Evolutionary conservation across 2,113 vertebrate genomes (phyloP), one percentile per base, ranked within the genome.

Genomic region (Andinoacara biseriatus): DNA sequence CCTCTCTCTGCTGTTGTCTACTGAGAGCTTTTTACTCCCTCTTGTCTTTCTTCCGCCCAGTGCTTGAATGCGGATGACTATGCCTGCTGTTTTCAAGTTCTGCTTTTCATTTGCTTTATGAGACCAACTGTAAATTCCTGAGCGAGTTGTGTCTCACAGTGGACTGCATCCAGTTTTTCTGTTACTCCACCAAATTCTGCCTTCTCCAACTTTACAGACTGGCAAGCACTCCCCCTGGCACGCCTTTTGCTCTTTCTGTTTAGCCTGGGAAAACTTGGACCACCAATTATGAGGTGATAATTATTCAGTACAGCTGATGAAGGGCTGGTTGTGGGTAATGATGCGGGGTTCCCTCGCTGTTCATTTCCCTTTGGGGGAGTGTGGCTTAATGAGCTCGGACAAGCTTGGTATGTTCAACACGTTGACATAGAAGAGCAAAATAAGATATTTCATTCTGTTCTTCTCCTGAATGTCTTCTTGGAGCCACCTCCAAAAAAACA

Each of bases 91-190:
- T 91, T 90, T 76, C 67, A 76, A 90, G 76, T 76, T 89, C 89
- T 92, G 88, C 88, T 90, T 93, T 92, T 93, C 87, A 89, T 93
- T 90, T 90, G 88, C 87, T 95, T 94, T 91, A 90, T 91, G 87
- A 93, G 89, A 91, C 89, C 79, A 84, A 92, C 89, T 94, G 86
- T 91, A 93, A 93, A 93, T 93, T 94, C 93, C 91, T 90, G 79
- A 86, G 80, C 43, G 82, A 22, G 77, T 87, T 86, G 80, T 90
- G 89, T 92, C 90, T 92, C 91, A 83, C 86, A 58, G 80, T 74
- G 75, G 84, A 84, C 58, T 56, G 24, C 8, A n/a, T 87, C 87
- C 85, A 88, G 76, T 63, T 91, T 87, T 91, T 82, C 31, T 63
- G 69, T 85, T 75, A 76, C 77, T 78, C 76, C 49, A 54, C 56